Evolutionary conservation across 2,888 invertebrate genomes (phyloP).

Genomic region (Tipula vernalis): DNA sequence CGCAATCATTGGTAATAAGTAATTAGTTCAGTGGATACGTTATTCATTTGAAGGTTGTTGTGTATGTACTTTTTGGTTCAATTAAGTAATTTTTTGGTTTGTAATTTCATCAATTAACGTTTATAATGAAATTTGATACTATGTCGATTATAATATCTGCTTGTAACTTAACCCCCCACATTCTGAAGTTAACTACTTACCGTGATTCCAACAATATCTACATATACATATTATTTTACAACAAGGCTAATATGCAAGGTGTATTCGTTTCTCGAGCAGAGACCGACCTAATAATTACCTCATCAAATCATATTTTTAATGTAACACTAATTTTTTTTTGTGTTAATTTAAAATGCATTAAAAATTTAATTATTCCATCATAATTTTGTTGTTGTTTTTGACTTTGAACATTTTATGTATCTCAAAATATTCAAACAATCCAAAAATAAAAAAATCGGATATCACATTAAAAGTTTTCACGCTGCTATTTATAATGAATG

Average conservation of each 20-base stretch:
- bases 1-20: not conserved
- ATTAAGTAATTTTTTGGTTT: not conserved
- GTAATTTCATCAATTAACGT: not conserved
- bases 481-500: not conserved
- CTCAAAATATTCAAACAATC: not conserved
- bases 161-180: not conserved
- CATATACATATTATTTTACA: not conserved
- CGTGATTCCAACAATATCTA: too few species aligned
- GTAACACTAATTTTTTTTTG: not conserved
- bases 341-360: not conserved
- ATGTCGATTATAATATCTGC: not conserved
- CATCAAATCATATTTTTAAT: not conserved
- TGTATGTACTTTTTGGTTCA: not conserved
- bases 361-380: not conserved
- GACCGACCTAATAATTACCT: not conserved
- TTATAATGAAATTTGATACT: not conserved
- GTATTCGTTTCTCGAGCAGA: not conserved
- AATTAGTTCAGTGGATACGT: not conserved
- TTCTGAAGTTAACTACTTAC: not conserved
- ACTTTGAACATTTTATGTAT: not conserved
- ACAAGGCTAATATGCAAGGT: not conserved
- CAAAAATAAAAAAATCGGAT: not conserved
- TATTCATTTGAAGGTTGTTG: not conserved
- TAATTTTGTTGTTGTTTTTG: not conserved
- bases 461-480: not conserved